These are phyloP conservation scores for Podarcis muralis DNA, from an alignment of 2,113 vertebrate genomes.

Conservation along the genomic window DNA sequence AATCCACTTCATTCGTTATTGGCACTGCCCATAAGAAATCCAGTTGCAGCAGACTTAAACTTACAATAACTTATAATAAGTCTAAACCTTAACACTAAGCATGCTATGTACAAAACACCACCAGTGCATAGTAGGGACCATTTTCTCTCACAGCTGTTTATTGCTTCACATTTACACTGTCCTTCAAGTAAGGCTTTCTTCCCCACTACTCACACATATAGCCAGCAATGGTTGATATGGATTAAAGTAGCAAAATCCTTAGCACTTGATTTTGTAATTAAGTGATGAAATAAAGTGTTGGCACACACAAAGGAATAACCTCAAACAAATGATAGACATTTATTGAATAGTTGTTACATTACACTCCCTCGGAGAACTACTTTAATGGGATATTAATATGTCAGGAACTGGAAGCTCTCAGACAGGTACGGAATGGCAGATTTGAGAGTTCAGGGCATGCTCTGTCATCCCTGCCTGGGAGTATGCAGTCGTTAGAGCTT, in stretches of 20 bases:
- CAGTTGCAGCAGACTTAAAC: no score
- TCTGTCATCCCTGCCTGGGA: not conserved
- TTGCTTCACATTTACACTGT: conserved; percentile 7
- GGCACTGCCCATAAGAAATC: no score
- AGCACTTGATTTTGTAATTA: conserved; percentile 53
- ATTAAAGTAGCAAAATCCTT: conserved; percentile 50
- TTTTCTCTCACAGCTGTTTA: conserved; percentile 7
- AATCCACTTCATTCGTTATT: no score
- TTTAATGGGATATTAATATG: conserved; percentile 57
- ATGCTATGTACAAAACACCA: no score
- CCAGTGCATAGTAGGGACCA: not conserved
- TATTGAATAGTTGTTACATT: conserved; percentile 41
- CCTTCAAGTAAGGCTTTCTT: not conserved
- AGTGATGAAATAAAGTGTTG: conserved; percentile 44
- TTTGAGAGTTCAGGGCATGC: conserved; percentile 31
- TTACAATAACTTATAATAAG: no score
- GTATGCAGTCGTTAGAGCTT: not conserved
- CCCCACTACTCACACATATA: conserved; percentile 7
- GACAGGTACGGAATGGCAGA: conserved; percentile 31
- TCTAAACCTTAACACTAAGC: no score
- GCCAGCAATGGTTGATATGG: conserved; percentile 1
- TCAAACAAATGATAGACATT: conserved; percentile 39
- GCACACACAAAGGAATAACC: conserved; percentile 35
- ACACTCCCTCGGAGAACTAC: conserved; percentile 20
- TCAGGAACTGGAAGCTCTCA: conserved; percentile 37